A percentile compares a stretch with the other conserved stretches of the same genome.
Conservation (phyloP, 2,888 invertebrate genomes). For the Macrophya annulata region DNA sequence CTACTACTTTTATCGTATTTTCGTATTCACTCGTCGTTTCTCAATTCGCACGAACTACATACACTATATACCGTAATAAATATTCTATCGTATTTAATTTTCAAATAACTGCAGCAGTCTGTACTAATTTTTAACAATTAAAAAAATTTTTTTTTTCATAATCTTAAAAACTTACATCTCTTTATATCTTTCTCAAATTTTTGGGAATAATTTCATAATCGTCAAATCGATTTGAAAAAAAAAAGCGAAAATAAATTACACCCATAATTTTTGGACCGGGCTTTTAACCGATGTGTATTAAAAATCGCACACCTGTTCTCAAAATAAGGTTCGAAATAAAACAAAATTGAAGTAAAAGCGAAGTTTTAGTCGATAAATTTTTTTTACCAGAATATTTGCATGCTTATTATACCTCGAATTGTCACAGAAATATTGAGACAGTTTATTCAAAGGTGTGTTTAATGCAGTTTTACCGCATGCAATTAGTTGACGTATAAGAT, state of each 20-base stretch:
- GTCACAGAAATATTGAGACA: neutral
- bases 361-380: neutral
- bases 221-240: neutral
- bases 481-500: neutral
- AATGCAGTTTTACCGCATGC: too few relatives aligned
- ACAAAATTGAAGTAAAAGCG: neutral
- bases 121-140: neutral
- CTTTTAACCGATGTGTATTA: neutral
- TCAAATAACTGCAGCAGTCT: too few relatives aligned
- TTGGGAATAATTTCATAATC: neutral
- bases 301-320: neutral
- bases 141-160: neutral
- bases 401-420: neutral
- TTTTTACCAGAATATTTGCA: neutral
- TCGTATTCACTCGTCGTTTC: conserved; percentile 11
- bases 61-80: neutral
- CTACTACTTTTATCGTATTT: neutral
- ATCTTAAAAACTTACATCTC: too few relatives aligned
- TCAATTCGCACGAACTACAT: neutral
- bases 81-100: neutral
- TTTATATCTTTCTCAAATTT: neutral
- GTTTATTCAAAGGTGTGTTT: neutral
- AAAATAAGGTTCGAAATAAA: neutral
- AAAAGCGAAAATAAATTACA: neutral
- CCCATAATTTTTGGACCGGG: neutral